Evolutionary conservation across 1,140 invertebrate species (phyloP).

Genomic region (Notospermus geniculatus): DNA sequence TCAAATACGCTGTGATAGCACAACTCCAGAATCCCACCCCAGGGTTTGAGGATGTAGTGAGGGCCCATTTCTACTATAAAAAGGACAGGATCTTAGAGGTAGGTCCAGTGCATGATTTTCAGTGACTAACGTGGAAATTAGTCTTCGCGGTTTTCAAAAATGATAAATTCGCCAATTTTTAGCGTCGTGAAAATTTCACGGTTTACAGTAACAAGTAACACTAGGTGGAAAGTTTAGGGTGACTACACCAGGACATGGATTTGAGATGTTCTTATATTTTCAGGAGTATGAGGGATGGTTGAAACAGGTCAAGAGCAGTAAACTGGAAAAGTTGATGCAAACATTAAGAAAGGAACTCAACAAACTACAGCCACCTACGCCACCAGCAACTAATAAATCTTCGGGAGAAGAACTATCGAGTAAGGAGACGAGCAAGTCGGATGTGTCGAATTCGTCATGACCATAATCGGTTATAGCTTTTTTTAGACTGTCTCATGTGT

Average conservation of each 20-base stretch:
- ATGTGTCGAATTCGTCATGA: too few relatives aligned
- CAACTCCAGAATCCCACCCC: slow-evolving; percentile 32
- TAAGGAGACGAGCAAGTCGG: too few relatives aligned
- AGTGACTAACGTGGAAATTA: too few relatives aligned
- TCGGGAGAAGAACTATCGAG: too few relatives aligned
- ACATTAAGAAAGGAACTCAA: slow-evolving; percentile 17
- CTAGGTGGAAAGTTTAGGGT: slow-evolving; percentile 15
- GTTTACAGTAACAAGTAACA: too few relatives aligned
- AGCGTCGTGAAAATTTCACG: too few relatives aligned
- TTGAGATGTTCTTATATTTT: slow-evolving; percentile 4
- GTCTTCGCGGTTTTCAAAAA: too few relatives aligned
- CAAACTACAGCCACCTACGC: slow-evolving; percentile 20
- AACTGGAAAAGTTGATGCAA: slow-evolving; percentile 18
- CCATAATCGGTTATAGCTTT: too few relatives aligned
- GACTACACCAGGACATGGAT: slow-evolving; percentile 17
- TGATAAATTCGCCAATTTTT: too few relatives aligned
- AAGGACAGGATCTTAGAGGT: slow-evolving; percentile 33
- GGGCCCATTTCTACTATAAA: slow-evolving; percentile 33
- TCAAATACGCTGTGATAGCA: slow-evolving; percentile 36
- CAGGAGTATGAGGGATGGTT: slow-evolving; percentile 22
- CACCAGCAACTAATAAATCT: too few relatives aligned
- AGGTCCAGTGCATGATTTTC: slow-evolving; percentile 25
- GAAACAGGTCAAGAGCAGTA: slow-evolving; percentile 12
- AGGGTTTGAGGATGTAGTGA: slow-evolving; percentile 37
- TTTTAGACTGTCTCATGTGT: too few relatives aligned